Base-by-base conservation (phyloP, 2,888 invertebrate species). In the Apomyelois bistriatella region DNA sequence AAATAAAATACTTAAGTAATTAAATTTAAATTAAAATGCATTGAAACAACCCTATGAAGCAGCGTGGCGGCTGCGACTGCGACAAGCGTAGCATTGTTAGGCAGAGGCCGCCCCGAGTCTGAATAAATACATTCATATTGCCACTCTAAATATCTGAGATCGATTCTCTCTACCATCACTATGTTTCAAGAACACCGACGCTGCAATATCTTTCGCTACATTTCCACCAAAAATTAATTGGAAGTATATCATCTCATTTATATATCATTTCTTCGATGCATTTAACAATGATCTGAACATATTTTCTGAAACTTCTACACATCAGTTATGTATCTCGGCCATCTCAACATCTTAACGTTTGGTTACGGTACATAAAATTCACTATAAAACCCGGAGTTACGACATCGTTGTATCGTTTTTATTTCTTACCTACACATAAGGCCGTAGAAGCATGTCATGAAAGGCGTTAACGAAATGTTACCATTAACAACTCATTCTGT, bases 41-140 rank as follows among this genome's bases (percentile, higher is more conserved):
- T 41, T n/a, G 37, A 48, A 48, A 22, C 82, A 88, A 55, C 88
- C 88, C 87, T 87, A 59, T 48, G 36, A 43, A 54, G 61, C 64
- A 65, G 65, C 62, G 68, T 66, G 74, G 79, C 79, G 79, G 82
- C 77, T 70, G 79, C 78, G 79, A 80, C 76, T 70, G 73, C 85
- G 81, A 89, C 90, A 89, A 88, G 85, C 89, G 81, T 81, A 85
- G 87, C 89, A 90, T 90, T 90, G 90, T 90, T 89, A 89, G 82
- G 72, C 73, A 61, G 76, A 81, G 85, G 79, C 85, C 85, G 86
- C 82, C 85, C 85, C 79, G 79, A 80, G 72, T 77, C 83, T 85
- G 89, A 88, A 90, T 90, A 90, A 90, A 90, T 90, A 89, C 89
- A 89, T 89, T 89, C 88, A 89, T 89, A 90, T 89, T 85, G 89